These are phyloP conservation scores for Megalopta genalis DNA, from an alignment of 1,140 invertebrate genomes.

Conservation along the genomic window DNA sequence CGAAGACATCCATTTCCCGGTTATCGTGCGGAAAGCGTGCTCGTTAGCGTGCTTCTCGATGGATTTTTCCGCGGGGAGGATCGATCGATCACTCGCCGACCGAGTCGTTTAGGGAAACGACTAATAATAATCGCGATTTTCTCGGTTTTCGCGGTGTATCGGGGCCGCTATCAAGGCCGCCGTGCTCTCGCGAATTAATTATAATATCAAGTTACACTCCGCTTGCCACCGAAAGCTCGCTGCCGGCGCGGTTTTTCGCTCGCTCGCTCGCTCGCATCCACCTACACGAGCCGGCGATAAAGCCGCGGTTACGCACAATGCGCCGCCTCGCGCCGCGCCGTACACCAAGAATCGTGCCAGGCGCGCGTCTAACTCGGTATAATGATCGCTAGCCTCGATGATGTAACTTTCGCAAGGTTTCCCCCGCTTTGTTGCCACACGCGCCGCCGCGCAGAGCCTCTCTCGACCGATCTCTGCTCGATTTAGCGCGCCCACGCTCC, in stretches of 20 bases:
- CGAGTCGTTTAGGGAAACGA: background rate
- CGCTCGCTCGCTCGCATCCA: conserved; percentile 17
- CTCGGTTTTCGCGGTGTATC: background rate
- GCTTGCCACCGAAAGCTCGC: conserved; percentile 30
- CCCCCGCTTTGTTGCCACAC: conserved; percentile 49
- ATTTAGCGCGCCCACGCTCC: conserved; percentile 52
- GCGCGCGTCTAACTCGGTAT: conserved; percentile 56
- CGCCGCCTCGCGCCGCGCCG: conserved; percentile 37
- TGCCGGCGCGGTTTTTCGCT: background rate
- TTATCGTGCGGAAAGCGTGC: no score
- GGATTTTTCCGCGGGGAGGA: no score
- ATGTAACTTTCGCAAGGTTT: conserved; percentile 75
- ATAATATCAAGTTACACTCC: background rate
- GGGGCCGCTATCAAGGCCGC: conserved; percentile 17
- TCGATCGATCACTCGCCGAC: no score
- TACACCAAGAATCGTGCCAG: conserved; percentile 61
- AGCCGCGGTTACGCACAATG: conserved; percentile 45
- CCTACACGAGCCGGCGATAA: conserved; percentile 1
- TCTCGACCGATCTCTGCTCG: conserved; percentile 31
- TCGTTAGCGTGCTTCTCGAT: no score
- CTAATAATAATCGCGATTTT: background rate
- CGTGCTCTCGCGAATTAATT: conserved; percentile 18
- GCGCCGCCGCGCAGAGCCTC: background rate
- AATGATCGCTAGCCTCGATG: conserved; percentile 69
- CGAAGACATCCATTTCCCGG: no score